These are phyloP conservation scores for Ardeotis arabs DNA, from an alignment of 2,113 vertebrate genomes.

Conservation along the genomic window DNA sequence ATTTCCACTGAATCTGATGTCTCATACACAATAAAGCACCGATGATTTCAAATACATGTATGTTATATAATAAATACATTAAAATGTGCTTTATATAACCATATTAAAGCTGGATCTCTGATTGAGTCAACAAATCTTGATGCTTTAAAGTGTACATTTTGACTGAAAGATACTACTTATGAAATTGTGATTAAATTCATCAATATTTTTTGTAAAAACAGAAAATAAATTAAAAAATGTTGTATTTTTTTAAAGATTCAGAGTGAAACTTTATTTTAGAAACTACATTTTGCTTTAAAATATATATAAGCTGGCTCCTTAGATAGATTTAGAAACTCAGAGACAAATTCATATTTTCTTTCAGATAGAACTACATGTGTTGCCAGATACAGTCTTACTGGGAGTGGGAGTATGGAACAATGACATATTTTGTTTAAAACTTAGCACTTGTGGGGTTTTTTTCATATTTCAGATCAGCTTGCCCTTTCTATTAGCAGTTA, in stretches of 20 bases:
- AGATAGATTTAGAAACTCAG: neutral
- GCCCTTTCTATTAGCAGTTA: neutral
- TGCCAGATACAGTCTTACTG: fast-evolving
- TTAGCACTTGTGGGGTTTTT: fast-evolving
- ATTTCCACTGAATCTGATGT: neutral
- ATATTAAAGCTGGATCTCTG: neutral
- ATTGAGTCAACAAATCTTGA: neutral
- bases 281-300: neutral
- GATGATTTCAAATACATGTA: neutral
- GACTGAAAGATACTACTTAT: neutral
- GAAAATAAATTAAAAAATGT: neutral
- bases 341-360: neutral
- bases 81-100: neutral
- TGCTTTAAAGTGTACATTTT: neutral
- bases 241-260: neutral
- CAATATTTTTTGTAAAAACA: neutral
- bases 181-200: neutral
- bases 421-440: neutral
- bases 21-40: neutral
- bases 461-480: neutral
- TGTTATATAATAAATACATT: neutral
- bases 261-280: neutral
- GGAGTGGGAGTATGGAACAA: neutral
- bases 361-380: fast-evolving
- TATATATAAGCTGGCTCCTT: neutral